Evolutionary conservation across 1,140 invertebrate species (phyloP).

Genomic region (Drosophila mojavensis): DNA sequence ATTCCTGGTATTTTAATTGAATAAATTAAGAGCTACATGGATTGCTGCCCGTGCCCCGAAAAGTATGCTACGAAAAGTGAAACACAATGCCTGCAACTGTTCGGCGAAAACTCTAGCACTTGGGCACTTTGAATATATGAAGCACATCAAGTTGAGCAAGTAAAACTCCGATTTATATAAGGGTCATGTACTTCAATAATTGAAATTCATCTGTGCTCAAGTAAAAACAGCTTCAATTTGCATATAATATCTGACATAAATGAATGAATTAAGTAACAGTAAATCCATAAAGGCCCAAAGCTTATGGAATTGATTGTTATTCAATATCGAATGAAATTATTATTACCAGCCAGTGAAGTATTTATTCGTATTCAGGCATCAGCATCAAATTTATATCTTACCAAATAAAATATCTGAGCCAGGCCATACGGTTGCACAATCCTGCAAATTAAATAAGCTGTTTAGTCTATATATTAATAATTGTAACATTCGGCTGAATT

Average conservation of each 20-base stretch:
- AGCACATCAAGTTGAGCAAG: neutral
- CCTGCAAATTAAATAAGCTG: too few species aligned
- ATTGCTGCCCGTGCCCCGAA: neutral
- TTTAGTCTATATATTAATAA: neutral
- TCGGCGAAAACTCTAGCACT: neutral
- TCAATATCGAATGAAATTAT: too few species aligned
- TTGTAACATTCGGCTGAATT: neutral
- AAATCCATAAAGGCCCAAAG: too few species aligned
- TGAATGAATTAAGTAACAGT: too few species aligned
- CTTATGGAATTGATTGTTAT: too few species aligned
- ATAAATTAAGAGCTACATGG: slow-evolving; percentile 9
- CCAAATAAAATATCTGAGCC: too few species aligned
- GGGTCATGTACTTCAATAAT: neutral
- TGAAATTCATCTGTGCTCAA: neutral
- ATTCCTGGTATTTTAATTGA: slow-evolving; percentile 8
- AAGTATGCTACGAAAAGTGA: slow-evolving; percentile 9
- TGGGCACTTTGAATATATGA: neutral
- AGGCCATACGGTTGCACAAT: too few species aligned
- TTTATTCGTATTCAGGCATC: too few species aligned
- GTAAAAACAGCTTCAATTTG: neutral
- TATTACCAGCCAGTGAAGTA: too few species aligned
- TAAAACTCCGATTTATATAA: neutral
- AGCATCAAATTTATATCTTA: too few species aligned
- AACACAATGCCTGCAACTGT: neutral
- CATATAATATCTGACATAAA: too few species aligned